Conservation (phyloP, 2,113 vertebrate species). For the Xenopus borealis region DNA sequence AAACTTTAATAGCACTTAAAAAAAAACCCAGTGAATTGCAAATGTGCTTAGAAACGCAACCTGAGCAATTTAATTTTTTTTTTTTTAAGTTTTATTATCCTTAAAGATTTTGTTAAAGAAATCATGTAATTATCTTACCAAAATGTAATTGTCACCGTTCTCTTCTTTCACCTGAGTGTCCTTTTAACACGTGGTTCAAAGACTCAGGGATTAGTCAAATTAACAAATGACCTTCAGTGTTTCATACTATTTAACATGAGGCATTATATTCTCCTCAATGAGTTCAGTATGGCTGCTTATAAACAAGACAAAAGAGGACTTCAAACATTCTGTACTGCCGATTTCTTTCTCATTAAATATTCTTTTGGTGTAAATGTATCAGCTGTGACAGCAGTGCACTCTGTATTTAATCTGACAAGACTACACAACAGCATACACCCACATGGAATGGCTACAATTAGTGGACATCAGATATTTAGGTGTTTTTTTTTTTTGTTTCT, state of each 20-base stretch:
- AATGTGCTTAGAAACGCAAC: too few species aligned
- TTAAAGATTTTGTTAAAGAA: too few species aligned
- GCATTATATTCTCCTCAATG: constrained; percentile 54
- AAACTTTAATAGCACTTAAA: too few species aligned
- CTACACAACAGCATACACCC: constrained; percentile 49
- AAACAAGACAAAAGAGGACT: constrained; percentile 49
- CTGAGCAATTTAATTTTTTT: too few species aligned
- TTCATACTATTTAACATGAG: constrained; percentile 42
- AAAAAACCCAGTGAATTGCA: too few species aligned
- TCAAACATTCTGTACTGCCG: constrained; percentile 58
- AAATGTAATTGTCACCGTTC: constrained; percentile 53
- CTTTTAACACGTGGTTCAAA: constrained; percentile 63
- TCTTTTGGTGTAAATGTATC: constrained; percentile 55
- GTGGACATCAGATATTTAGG: constrained; percentile 2
- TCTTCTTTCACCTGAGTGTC: constrained; percentile 62
- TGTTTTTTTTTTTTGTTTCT: not conserved
- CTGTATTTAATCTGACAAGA: constrained; percentile 44
- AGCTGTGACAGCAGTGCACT: constrained; percentile 54
- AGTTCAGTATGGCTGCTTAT: constrained; percentile 62
- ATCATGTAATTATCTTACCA: too few species aligned
- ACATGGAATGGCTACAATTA: constrained; percentile 30
- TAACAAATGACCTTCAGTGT: constrained; percentile 67
- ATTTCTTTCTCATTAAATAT: constrained; percentile 62
- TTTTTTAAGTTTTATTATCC: too few species aligned
- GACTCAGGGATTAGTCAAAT: constrained; percentile 65